These are phyloP conservation scores for Nylanderia fulva DNA, from an alignment of 1,140 invertebrate genomes.

Conservation along the genomic window DNA sequence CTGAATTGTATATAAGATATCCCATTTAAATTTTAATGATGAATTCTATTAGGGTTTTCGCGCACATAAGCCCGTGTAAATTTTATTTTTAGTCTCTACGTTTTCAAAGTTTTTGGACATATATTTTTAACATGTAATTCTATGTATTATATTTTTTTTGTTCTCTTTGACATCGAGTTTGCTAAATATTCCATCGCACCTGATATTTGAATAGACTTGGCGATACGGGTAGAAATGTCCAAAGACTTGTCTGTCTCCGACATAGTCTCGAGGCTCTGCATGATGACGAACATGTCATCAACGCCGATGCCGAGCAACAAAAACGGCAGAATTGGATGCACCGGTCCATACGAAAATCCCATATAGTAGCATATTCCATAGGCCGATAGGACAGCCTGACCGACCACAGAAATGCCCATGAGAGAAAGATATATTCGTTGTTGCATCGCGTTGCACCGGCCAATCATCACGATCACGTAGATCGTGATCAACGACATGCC, in stretches of 20 bases:
- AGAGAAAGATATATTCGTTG: constrained; percentile 86
- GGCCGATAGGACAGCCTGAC: constrained; percentile 85
- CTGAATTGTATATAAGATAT: background rate
- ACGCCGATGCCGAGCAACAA: constrained; percentile 87
- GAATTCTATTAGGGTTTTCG: background rate
- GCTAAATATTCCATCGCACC: constrained; percentile 78
- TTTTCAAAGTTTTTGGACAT: background rate
- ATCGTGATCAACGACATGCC: constrained; percentile 87
- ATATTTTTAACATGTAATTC: constrained; percentile 10
- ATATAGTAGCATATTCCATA: constrained; percentile 87
- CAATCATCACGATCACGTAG: constrained; percentile 87
- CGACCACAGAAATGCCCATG: constrained; percentile 86
- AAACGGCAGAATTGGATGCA: constrained; percentile 88
- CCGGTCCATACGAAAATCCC: constrained; percentile 86
- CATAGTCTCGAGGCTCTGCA: constrained; percentile 84
- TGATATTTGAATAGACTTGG: constrained; percentile 85
- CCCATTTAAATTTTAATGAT: background rate
- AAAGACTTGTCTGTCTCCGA: constrained; percentile 77
- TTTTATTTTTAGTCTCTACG: background rate
- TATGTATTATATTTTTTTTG: background rate
- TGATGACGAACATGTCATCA: constrained; percentile 87
- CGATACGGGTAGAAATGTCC: constrained; percentile 82
- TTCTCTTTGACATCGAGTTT: background rate
- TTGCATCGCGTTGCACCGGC: constrained; percentile 86
- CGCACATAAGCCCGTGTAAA: background rate